phyloP scores from a whole-genome alignment of 2,797 vertebrate genomes.

The Dermochelys coriacea region DNA sequence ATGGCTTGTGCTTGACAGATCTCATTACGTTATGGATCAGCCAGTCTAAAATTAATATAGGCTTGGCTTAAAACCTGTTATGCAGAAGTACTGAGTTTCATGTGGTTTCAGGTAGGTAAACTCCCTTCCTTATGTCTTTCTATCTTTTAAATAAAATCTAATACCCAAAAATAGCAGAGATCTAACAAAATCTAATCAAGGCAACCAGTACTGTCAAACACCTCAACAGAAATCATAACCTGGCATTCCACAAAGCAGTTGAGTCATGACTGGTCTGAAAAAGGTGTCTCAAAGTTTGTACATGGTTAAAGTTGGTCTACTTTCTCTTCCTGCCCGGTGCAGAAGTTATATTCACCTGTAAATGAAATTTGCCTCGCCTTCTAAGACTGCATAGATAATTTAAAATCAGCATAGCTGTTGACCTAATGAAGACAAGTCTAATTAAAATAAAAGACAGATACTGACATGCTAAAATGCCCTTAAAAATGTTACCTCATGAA shows the following conservation, averaged over 20 bases:
- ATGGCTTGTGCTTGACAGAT: constrained; percentile 76
- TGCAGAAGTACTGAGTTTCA: background rate
- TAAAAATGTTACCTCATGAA: accelerated
- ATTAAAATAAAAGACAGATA: background rate
- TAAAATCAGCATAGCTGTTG: background rate
- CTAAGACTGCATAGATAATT: background rate
- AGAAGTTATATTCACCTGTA: background rate
- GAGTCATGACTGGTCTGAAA: constrained; percentile 10
- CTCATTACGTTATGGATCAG: constrained; percentile 72
- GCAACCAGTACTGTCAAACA: background rate
- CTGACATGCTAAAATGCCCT: accelerated
- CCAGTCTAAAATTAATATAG: constrained; percentile 63
- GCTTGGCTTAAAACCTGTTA: constrained; percentile 64
- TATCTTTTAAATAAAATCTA: constrained; percentile 8
- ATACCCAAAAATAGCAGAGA: background rate
- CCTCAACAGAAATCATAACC: constrained; percentile 11
- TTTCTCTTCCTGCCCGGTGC: background rate
- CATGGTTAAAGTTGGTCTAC: background rate
- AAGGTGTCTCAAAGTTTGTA: background rate
- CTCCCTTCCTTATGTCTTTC: background rate
- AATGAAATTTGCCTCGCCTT: background rate
- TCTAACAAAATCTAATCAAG: background rate
- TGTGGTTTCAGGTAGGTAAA: constrained; percentile 42
- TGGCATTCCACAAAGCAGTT: background rate
- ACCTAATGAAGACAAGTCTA: background rate